Base-by-base conservation (phyloP, 2,113 vertebrate genomes). In the Salvator merianae region DNA sequence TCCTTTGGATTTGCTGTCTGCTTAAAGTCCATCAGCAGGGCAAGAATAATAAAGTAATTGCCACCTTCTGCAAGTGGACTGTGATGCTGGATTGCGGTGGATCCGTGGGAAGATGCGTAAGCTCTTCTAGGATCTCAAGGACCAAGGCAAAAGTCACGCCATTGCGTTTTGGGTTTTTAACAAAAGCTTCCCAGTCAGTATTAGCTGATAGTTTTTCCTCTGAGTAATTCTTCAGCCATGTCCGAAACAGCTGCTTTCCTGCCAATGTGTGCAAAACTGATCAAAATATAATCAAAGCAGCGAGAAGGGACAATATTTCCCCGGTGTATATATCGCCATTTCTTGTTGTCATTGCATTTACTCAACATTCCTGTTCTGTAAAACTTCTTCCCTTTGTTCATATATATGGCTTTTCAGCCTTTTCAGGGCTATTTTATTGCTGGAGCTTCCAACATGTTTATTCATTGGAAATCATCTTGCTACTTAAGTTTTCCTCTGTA, bases 371-470 rank as follows among this genome's bases (percentile, higher is more conserved):
- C 80, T 82, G 80, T 90, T 85, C 81, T 90, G 84, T 92, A 89
- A 89, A 92, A 50, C 74, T 73, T 80, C 68, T 50, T 83, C 86
- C 5, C 34, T 76, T 83, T 79, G 87, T 70, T 86, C 87, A 91
- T 90, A 89, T 94, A 94, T 87, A 84, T 86, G 89, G 90, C 16
- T 91, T 79, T 77, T 77, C 38, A 90, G 71, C 22, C 88, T 87
- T 85, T 90, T 91, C 84, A 89, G 87, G 84, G 92, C 89, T 92
- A 84, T 85, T 84, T 93, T 92, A 70, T 92, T 90, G 89, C 89
- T 90, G 90, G 93, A 94, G 91, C 94, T 95, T 95, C 94, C 92
- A 90, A 91, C 84, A 40, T 90, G 63, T 24, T 59, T 84, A 83
- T 94, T 93, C 73, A 77, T 92, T 90, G 79, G 75, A 92, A 93